Base-by-base conservation (phyloP, 2,888 invertebrate species). In the Apantesis nais region DNA sequence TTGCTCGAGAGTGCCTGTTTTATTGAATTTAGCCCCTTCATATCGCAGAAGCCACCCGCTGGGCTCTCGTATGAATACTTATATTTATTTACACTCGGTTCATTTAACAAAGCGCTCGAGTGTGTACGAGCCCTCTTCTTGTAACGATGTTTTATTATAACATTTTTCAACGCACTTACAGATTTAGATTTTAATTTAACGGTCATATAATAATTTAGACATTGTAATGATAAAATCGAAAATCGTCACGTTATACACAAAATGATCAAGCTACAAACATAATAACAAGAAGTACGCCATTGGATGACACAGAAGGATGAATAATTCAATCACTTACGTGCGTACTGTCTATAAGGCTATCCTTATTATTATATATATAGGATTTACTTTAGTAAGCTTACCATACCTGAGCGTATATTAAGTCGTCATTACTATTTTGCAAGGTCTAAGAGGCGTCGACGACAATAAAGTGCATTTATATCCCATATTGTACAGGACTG, bases 61-160 rank as follows among this genome's bases (percentile, higher is more conserved):
- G 94, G 71, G 92, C 82, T 80, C 76, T 85, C 89, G 87, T 91
- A 90, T 91, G 90, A 90, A 89, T 90, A 91, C 92, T 92, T 91
- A 92, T 94, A 94, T 95, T 95, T 95, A 95, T 95, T 95, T 94
- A 94, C 93, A 92, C 88, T 91, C 90, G 93, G 89, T 94, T 93
- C 95, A 92, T 95, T 95, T 93, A 94, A 93, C 93, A 89, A 88
- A 87, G 87, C 89, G 88, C 89, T 89, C 83, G 92, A 92, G 90
- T 90, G 88, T 88, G 80, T 87, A 86, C 85, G 82, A 88, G 85
- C 88, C 88, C 89, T 86, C 86, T 75, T 83, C 84, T 84, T 83
- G 79, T 84, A 86, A 85, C 83, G 80, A 85, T 84, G 85, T 88
- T 88, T 85, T 85, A 88, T 85, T 87, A 84, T 77, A 82, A 70